Evolutionary conservation across 2,797 vertebrate species (phyloP), one percentile per base, ranked within the genome.

Genomic region (Rhinella marina): DNA sequence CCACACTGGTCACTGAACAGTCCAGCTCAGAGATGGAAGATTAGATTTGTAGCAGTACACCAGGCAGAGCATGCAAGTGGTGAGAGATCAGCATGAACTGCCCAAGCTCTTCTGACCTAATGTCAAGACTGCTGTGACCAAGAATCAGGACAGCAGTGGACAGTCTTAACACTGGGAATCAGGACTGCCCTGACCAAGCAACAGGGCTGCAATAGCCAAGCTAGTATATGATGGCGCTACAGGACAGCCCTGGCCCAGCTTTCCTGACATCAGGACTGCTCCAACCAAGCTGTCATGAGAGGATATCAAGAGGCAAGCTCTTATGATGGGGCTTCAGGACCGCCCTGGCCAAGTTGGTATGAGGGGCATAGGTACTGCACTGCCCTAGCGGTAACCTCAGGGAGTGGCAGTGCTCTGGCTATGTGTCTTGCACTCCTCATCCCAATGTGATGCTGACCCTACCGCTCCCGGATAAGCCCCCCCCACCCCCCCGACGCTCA

Each of bases 401-500:
- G 8, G 64, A 12, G 70, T 14, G 6, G 21, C 21, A 66, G 19
- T 21, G 77, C 10, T 5, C 19, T 57, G 62, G 54, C 23, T 13
- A 52, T 59, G 62, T 73, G 29, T 19, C 25, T 23, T 21, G 54
- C 21, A 14, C 48, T 3, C 84, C 10, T 56, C 62, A 56, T 10
- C 23, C 72, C 70, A 79, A 84, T 79, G 79, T 85, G 68, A 52
- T 41, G 41, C 41, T 6, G 41, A 41, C 61, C 81, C 62, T 29
- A 5, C 54, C n/a, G 11, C 64, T 29, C 72, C 48, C 16, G 27
- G 8, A 13, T 66, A 29, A 48, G 68, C 17, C 73, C 16, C 62
- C 4, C 16, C 41, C 41, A 41, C 4, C n/a, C n/a, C n/a, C 56
- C 9, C 13, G 80, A 54, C 32, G 3, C 87, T 97, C 93, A 98